Conservation (phyloP, 2,888 invertebrate species). For the Taenaris catops region DNA sequence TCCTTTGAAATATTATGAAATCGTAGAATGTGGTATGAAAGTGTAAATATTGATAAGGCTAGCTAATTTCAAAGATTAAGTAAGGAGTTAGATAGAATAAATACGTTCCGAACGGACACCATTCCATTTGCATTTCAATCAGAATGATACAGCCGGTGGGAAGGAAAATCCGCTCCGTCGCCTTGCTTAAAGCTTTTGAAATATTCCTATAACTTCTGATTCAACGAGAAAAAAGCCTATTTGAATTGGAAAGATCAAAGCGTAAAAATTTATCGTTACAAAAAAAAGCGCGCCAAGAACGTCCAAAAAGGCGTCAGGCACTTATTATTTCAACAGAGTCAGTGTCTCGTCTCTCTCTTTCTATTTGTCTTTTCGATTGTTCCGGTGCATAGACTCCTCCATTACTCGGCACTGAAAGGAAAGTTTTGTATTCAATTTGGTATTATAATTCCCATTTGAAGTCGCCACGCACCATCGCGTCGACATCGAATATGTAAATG, state of each 20-base stretch:
- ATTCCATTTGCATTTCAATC: constrained; percentile 77
- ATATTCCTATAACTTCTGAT: constrained; percentile 77
- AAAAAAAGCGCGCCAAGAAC: constrained; percentile 59
- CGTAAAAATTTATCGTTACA: constrained; percentile 74
- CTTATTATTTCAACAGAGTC: constrained; percentile 76
- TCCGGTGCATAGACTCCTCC: constrained; percentile 79
- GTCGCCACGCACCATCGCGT: constrained; percentile 79
- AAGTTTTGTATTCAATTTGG: constrained; percentile 82
- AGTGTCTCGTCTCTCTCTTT: constrained; percentile 70
- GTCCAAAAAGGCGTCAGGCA: constrained; percentile 73
- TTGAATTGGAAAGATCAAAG: constrained; percentile 79
- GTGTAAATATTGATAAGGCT: constrained; percentile 29
- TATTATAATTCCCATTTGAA: constrained; percentile 81
- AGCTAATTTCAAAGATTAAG: constrained; percentile 56
- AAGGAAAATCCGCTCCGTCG: constrained; percentile 73
- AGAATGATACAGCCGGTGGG: constrained; percentile 72
- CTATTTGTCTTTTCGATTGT: constrained; percentile 79
- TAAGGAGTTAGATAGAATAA: constrained; percentile 61
- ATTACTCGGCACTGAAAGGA: constrained; percentile 80
- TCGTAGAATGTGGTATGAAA: constrained; percentile 9
- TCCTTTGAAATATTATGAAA: constrained; percentile 9
- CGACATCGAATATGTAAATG: constrained; percentile 79
- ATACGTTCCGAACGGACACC: constrained; percentile 68
- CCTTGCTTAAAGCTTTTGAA: constrained; percentile 76
- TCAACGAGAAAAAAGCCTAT: constrained; percentile 71